phyloP scores from a whole-genome alignment of 2,888 invertebrate species.

The Dolichomitus sp. region DNA sequence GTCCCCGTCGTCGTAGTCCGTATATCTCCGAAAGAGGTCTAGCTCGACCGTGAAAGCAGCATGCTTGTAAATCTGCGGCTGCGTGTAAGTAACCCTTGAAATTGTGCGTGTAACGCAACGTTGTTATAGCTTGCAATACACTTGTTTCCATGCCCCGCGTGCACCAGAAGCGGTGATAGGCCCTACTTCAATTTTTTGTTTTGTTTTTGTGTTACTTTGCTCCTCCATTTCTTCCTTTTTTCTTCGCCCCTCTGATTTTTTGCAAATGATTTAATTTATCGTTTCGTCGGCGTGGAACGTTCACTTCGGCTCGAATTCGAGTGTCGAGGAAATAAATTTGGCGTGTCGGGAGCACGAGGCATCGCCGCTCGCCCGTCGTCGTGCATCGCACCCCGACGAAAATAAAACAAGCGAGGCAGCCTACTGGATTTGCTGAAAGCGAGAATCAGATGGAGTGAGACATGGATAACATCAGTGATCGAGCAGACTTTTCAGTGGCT shows the following conservation, averaged over 20 bases:
- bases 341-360: constrained; percentile 73
- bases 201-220: constrained; percentile 31
- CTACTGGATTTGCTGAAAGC: constrained; percentile 53
- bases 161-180: constrained; percentile 11
- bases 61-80: constrained; percentile 22
- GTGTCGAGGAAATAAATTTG: constrained; percentile 79
- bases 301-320: constrained; percentile 65
- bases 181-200: constrained; percentile 44
- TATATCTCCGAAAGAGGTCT: neutral
- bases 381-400: constrained; percentile 70
- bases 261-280: constrained; percentile 75
- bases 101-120: constrained; percentile 45
- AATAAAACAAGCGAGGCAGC: constrained; percentile 74
- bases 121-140: constrained; percentile 23
- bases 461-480: constrained; percentile 53
- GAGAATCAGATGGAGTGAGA: constrained; percentile 62
- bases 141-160: neutral
- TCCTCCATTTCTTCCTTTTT: constrained; percentile 17
- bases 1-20: constrained; percentile 37
- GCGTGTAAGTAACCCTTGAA: constrained; percentile 22
- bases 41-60: constrained; percentile 32
- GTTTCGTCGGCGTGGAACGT: constrained; percentile 66
- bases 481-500: constrained; percentile 54
- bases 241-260: constrained; percentile 45
- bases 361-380: constrained; percentile 60